Base-by-base conservation (phyloP, 2,797 vertebrate genomes). In the Pantherophis alleghaniensis region DNA sequence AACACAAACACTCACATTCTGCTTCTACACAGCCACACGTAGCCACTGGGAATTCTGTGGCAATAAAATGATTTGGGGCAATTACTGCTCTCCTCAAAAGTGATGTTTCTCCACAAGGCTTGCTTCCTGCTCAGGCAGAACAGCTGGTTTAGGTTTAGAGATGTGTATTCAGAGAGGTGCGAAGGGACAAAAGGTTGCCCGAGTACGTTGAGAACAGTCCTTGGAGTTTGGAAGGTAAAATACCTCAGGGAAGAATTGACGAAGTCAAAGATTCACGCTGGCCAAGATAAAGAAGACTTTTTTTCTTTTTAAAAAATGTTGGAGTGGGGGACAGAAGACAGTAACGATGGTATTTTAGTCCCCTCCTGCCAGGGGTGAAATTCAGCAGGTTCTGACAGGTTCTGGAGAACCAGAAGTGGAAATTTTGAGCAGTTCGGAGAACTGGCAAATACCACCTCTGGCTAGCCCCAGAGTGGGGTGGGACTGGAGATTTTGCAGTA, bases 41-140 rank as follows among this genome's bases (percentile, higher is more conserved):
- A 94, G 90, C 87, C 91, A 32, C 94, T 26, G 0, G 94, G 96
- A 95, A 94, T 42, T 87, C 91, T 96, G 94, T 42, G 61, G 66
- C 86, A 88, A 89, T 47, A 90, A 13, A 86, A 66, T 86, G 53
- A 91, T 93, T 91, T 86, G 87, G 51, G 83, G 87, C 69, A 93
- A 93, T 96, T 96, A 87, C 94, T 95, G 91, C 7, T 95, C 93
- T 83, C 94, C 95, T 93, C 5, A 92, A 92, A 96, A 95, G 91
- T 90, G 94, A 93, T 32, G 1, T 94, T 95, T 20, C 94, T 91
- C 18, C 37, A 24, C n/a, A 55, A 90, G 22, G 5, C 18, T 42
- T 22, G 14, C 69, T 93, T 53, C 56, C 74, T 91, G 57, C 87
- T 61, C 69, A 89, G 18, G 66, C 57, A 47, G 57, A 93, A 53